Evolutionary conservation across 2,888 invertebrate genomes (phyloP), one percentile per base, ranked within the genome.

Genomic region (Drosophila buzzatii): DNA sequence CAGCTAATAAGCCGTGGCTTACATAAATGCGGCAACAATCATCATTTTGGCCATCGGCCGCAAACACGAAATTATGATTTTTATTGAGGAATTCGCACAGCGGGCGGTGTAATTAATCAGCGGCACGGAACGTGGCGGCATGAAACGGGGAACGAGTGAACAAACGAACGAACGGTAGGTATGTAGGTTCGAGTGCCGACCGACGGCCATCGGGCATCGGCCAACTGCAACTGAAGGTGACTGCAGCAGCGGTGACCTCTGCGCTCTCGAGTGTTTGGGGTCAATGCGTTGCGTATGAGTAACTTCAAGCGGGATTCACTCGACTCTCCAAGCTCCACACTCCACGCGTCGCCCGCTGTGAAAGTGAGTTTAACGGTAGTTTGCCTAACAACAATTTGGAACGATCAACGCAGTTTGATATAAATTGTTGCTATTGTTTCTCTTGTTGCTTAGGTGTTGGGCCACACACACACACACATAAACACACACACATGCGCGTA

Each of bases 331-430:
- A 23, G 7, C 14, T 47, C 44, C 12, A 12, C 35, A 12, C 44
- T 33, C 27, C 20, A 14, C 27, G 12, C 10, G 9, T 10, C 9
- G 16, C 86, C 82, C 65, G 85, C 85, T 85, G 87, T 70, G 87
- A 86, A 86, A 89, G 85, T 90, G 85, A 89, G 85, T 89, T 91
- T 91, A 91, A 90, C 91, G 89, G 91, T 91, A 91, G 91, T 91
- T 91, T 85, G 82, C 70, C 68, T 67, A 77, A 80, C 74, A 89
- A 82, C 87, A 85, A 89, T 82, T 73, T 61, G 70, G 72, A 57
- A 70, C 79, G 79, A 68, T 76, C 74, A 73, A 68, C 81, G 79
- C 86, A 86, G 83, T 86, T 85, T 85, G 86, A 88, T 85, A 88
- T 85, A 81, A 88, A 85, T 88, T 83, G 88, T 73, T 73, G 63